These are phyloP conservation scores for Carpatolechia fugitivella DNA, from an alignment of 2,888 invertebrate species.

Conservation along the genomic window DNA sequence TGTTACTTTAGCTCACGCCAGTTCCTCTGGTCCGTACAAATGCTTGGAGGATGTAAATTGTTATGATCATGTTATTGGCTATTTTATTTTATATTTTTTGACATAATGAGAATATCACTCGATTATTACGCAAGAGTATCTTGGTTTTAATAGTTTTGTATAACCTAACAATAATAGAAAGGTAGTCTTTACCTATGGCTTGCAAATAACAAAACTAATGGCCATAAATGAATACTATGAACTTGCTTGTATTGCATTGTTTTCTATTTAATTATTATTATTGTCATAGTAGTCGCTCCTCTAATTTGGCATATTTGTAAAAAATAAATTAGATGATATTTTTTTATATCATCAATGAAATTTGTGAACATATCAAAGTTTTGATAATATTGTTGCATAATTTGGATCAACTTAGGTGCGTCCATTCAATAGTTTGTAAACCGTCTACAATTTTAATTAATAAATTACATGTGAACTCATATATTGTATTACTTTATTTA, in stretches of 20 bases:
- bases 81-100: constrained; percentile 42
- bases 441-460: constrained; percentile 57
- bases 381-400: constrained; percentile 24
- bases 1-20: too few relatives aligned
- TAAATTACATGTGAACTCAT: constrained; percentile 69
- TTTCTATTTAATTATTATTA: constrained; percentile 54
- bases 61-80: constrained; percentile 53
- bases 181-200: constrained; percentile 67
- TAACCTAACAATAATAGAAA: constrained; percentile 73
- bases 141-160: constrained; percentile 66
- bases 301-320: constrained; percentile 17
- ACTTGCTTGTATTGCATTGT: constrained; percentile 75
- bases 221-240: constrained; percentile 69
- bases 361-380: constrained; percentile 33
- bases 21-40: not conserved
- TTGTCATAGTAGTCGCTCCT: constrained; percentile 23
- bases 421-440: constrained; percentile 61
- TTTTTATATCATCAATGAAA: constrained; percentile 20
- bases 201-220: constrained; percentile 77
- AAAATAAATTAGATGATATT: constrained; percentile 27
- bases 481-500: constrained; percentile 27
- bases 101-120: constrained; percentile 48
- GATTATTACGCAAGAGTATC: constrained; percentile 54
- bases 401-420: constrained; percentile 38
- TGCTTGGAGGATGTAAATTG: constrained; percentile 43